Evolutionary conservation across 2,888 invertebrate species (phyloP).

Genomic region (Parnassius orleans): DNA sequence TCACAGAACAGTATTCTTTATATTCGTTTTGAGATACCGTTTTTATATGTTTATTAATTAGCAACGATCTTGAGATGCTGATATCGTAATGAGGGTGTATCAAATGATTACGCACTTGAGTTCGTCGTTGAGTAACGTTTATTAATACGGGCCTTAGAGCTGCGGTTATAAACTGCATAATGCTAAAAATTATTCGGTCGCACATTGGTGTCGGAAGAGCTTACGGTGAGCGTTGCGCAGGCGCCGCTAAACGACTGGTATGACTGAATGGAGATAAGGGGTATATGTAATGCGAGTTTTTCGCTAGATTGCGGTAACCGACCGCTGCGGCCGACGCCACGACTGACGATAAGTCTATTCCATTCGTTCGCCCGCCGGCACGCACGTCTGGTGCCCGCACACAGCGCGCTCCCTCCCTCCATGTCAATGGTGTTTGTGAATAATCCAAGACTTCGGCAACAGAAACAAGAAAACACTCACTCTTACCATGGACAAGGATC

Average conservation of each 20-base stretch:
- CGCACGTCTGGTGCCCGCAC: conserved; percentile 60
- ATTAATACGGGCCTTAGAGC: too few species aligned
- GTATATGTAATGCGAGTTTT: conserved; percentile 59
- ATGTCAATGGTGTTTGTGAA: conserved; percentile 67
- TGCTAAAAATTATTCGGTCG: not conserved
- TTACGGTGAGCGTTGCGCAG: conserved; percentile 13
- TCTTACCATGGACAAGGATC: conserved; percentile 82
- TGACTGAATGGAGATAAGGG: conserved; percentile 62
- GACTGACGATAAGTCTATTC: conserved; percentile 55
- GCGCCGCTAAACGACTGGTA: conserved; percentile 42
- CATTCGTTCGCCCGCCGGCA: conserved; percentile 74
- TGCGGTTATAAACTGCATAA: not conserved
- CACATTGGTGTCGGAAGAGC: not conserved
- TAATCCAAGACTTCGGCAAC: conserved; percentile 49
- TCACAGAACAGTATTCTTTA: too few species aligned
- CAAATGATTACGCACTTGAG: too few species aligned
- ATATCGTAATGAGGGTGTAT: too few species aligned
- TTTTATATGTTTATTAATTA: too few species aligned
- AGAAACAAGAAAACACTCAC: conserved; percentile 29
- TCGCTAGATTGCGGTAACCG: conserved; percentile 66
- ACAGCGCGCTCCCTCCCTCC: conserved; percentile 41
- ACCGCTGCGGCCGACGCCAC: conserved; percentile 49
- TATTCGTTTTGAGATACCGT: too few species aligned
- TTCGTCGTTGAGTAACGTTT: too few species aligned
- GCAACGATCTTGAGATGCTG: too few species aligned